phyloP scores from a whole-genome alignment of 2,113 vertebrate species.

The Dicaeum eximium region DNA sequence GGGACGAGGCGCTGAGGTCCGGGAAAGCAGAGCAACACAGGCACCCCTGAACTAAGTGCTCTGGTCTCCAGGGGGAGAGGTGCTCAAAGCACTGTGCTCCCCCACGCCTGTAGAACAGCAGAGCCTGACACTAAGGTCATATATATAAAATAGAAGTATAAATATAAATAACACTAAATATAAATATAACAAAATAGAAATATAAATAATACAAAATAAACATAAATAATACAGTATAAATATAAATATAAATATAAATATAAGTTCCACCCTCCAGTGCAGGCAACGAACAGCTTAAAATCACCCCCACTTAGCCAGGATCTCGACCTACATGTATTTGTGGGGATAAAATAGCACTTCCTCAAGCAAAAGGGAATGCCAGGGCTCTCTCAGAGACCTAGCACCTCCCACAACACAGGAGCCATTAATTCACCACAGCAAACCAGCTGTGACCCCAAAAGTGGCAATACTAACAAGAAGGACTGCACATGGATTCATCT shows the following conservation, averaged over 20 bases:
- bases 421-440: background rate
- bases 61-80: background rate
- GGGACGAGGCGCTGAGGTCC: background rate
- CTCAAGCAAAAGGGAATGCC: background rate
- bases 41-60: background rate
- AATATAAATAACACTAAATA: too few species aligned
- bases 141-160: too few species aligned
- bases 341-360: background rate
- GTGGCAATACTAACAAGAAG: background rate
- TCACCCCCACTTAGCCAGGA: background rate
- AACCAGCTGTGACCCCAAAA: background rate
- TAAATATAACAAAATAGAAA: too few species aligned
- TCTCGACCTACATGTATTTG: too few species aligned
- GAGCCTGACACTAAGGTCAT: background rate
- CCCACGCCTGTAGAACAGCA: background rate
- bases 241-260: background rate
- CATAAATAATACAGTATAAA: too few species aligned
- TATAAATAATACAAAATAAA: too few species aligned
- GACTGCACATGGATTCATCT: background rate
- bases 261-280: background rate
- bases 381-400: background rate
- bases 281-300: background rate
- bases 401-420: background rate
- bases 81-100: background rate
- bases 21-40: background rate